Evolutionary conservation across 2,888 invertebrate genomes (phyloP).

Genomic region (Cheilosia vulpina): DNA sequence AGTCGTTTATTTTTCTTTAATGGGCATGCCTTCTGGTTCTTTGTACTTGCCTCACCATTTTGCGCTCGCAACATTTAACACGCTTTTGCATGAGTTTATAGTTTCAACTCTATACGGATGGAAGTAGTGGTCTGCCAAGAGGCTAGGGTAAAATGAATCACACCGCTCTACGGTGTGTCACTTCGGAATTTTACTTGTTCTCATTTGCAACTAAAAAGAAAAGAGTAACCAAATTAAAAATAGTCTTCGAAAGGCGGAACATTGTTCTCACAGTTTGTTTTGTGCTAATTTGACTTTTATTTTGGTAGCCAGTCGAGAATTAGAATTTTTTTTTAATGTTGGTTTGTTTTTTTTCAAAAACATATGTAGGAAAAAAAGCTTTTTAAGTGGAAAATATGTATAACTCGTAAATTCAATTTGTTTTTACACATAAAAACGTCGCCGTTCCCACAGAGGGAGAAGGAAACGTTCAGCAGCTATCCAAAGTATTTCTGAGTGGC

Average conservation of each 20-base stretch:
- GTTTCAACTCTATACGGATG: slow-evolving; percentile 41
- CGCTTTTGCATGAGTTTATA: slow-evolving; percentile 64
- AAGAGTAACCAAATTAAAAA: slow-evolving; percentile 35
- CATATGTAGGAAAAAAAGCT: neutral
- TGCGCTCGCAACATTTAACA: slow-evolving; percentile 41
- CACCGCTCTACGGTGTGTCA: slow-evolving; percentile 50
- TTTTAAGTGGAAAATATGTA: neutral
- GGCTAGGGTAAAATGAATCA: slow-evolving; percentile 53
- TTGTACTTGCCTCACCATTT: slow-evolving; percentile 23
- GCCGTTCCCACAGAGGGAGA: slow-evolving; percentile 4
- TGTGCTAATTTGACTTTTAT: slow-evolving; percentile 21
- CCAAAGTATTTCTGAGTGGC: slow-evolving; percentile 33
- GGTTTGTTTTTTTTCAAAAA: neutral
- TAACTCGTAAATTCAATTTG: slow-evolving; percentile 11
- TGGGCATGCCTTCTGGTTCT: slow-evolving; percentile 40
- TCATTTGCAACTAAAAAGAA: slow-evolving; percentile 41
- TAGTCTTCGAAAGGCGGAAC: slow-evolving; percentile 29
- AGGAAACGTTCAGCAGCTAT: slow-evolving; percentile 37
- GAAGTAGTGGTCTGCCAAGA: slow-evolving; percentile 22
- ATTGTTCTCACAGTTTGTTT: slow-evolving; percentile 19
- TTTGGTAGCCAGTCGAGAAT: neutral
- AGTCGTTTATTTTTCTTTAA: slow-evolving; percentile 18
- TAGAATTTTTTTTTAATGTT: slow-evolving; percentile 2
- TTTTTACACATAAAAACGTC: slow-evolving; percentile 5
- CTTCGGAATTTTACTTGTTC: slow-evolving; percentile 66